A percentile compares a stretch with the other conserved stretches of the same genome.
Conservation (phyloP, 1,140 invertebrate species). For the Bombus impatiens region DNA sequence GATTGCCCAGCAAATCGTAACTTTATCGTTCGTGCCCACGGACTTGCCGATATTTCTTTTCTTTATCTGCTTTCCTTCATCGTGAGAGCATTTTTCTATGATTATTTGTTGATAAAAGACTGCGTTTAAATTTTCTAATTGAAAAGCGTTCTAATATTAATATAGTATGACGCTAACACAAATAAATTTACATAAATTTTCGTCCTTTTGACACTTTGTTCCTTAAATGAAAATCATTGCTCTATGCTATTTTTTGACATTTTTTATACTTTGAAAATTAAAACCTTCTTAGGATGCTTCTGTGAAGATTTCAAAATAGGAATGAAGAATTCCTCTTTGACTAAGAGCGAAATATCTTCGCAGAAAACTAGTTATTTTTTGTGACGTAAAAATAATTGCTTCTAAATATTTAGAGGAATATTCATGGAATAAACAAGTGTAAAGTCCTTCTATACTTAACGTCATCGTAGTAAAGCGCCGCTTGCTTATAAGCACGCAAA, state of each 20-base stretch:
- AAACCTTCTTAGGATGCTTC: not conserved
- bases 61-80: not conserved
- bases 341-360: not conserved
- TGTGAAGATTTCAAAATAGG: not conserved
- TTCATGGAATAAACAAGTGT: no score
- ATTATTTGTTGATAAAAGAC: not conserved
- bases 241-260: no score
- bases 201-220: no score
- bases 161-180: not conserved
- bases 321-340: not conserved
- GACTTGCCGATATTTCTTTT: not conserved
- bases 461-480: not conserved
- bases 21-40: not conserved
- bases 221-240: no score
- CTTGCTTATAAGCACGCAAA: not conserved
- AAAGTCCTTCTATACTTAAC: not conserved
- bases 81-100: no score
- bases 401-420: no score
- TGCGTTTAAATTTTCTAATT: not conserved
- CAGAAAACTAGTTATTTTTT: not conserved
- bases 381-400: not conserved
- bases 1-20: conserved; percentile 26
- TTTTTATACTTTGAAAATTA: no score
- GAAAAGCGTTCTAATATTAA: not conserved
- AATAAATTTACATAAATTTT: no score